Evolutionary conservation across 2,797 vertebrate species (phyloP), one percentile per base, ranked within the genome.

Genomic region (Coccyzus lansbergi): DNA sequence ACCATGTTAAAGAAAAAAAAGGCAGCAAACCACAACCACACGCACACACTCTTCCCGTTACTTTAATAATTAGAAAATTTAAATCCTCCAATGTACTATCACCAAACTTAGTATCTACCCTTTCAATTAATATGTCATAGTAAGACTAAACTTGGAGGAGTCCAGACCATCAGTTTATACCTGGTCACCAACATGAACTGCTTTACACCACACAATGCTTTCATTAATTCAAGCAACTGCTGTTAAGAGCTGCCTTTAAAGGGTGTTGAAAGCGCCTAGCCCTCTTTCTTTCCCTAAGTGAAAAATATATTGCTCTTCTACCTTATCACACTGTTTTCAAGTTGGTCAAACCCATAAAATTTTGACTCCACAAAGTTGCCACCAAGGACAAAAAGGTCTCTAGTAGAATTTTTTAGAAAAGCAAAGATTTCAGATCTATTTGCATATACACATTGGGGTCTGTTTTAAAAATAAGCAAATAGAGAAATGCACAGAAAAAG

Each of bases 1-100:
- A 55, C 28, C 31, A 60, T 3, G 7, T 9, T 26, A 34, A 55
- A 20, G 52, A 52, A 9, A 55, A 15, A 12, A 38, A 38, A 38
- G 12, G 38, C 38, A 38, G 25, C 4, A 24, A 51, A 67, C 4
- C 12, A 46, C 9, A 9, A 7, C 1, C 1, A n/a, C n/a, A n/a
- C n/a, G n/a, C n/a, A n/a, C 6, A 5, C 25, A 33, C 7, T 22
- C 38, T 38, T 38, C 38, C 5, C 2, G 6, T 48, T 68, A 69
- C 13, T 75, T 68, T 25, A 49, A 1, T 28, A 92, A 76, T 9
- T 21, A 14, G 19, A n/a, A 91, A 48, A 53, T 34, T 26, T 22
- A 75, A 16, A 20, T 58, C 31, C 5, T 79, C 14, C 11, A 48
- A 11, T 2, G 4, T 31, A 16, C 7, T 21, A 48, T 6, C 11